These are phyloP conservation scores for Ennomos quercinarius DNA, from an alignment of 2,888 invertebrate species.

Conservation along the genomic window DNA sequence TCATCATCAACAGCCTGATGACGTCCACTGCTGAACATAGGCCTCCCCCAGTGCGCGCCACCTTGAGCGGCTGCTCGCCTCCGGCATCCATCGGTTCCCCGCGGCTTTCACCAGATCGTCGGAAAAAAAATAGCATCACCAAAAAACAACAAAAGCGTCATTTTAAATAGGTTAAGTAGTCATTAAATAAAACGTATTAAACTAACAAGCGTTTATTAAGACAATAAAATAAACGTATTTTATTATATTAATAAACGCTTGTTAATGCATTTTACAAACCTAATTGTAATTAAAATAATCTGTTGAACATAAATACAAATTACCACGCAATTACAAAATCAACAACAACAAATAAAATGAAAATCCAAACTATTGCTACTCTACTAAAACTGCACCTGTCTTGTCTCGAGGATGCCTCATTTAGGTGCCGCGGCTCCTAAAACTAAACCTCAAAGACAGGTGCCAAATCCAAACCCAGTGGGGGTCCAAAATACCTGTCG, in stretches of 20 bases:
- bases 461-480: conserved; percentile 79
- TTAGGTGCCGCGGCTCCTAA: conserved; percentile 71
- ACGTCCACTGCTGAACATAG: too few relatives aligned
- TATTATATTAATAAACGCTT: conserved; percentile 4
- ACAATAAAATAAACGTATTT: too few relatives aligned
- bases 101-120: too few relatives aligned
- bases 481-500: conserved; percentile 73
- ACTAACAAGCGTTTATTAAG: too few relatives aligned
- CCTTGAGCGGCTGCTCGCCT: too few relatives aligned
- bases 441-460: conserved; percentile 75
- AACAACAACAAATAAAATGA: conserved; percentile 23
- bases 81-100: too few relatives aligned
- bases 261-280: conserved; percentile 2
- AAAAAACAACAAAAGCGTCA: background rate
- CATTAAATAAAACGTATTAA: too few relatives aligned
- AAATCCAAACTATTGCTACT: conserved; percentile 47
- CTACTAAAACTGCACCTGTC: conserved; percentile 72
- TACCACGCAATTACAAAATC: conserved; percentile 22
- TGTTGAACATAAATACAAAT: conserved; percentile 18
- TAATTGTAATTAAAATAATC: conserved; percentile 9
- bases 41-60: too few relatives aligned
- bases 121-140: too few relatives aligned
- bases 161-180: too few relatives aligned
- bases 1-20: too few relatives aligned
- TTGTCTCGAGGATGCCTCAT: conserved; percentile 43